Base-by-base conservation (phyloP, 2,797 vertebrate genomes). In the Labroides dimidiatus region DNA sequence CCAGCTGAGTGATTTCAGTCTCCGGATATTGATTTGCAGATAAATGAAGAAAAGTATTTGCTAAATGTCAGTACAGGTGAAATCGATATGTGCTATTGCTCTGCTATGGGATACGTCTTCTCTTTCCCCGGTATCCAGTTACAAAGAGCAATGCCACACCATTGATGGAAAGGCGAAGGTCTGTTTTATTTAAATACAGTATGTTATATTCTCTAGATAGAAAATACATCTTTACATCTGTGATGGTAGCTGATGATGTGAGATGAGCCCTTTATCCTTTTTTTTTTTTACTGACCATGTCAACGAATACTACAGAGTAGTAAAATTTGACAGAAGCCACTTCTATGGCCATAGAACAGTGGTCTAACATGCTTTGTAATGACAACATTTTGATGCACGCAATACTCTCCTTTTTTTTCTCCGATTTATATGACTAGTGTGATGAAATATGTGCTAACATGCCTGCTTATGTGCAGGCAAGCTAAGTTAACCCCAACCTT, bases 51-150 rank as follows among this genome's bases (percentile, higher is more conserved):
- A 84, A 91, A 86, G 82, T 85, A 64, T 84, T 71, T 78, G 67
- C 76, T 88, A 90, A 90, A 89, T 90, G 87, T 86, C 85, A 84
- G 78, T 59, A 75, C 74, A 75, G 30, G 39, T 87, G 64, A 84
- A 90, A 90, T 91, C 84, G 5, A 92, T 91, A 86, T 30, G 39
- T 63, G 71, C 75, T 83, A 33, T 8, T 75, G 70, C 78, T 83
- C 72, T 10, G 14, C 69, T 65, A 21, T 80, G 67, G 77, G 79
- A 78, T 84, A 52, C 12, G 1, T 21, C 61, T 64, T 54, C 47
- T 54, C 67, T 17, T 52, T 49, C 57, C 56, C 43, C 13, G 44
- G 73, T 56, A 55, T 24, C 64, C 41, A 24, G 24, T 54, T 64
- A 59, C 17, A 72, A 41, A 79, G 36, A 50, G 45, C 50, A 42